phyloP scores from a whole-genome alignment of 2,797 vertebrate species.

The Meriones psammophilus region DNA sequence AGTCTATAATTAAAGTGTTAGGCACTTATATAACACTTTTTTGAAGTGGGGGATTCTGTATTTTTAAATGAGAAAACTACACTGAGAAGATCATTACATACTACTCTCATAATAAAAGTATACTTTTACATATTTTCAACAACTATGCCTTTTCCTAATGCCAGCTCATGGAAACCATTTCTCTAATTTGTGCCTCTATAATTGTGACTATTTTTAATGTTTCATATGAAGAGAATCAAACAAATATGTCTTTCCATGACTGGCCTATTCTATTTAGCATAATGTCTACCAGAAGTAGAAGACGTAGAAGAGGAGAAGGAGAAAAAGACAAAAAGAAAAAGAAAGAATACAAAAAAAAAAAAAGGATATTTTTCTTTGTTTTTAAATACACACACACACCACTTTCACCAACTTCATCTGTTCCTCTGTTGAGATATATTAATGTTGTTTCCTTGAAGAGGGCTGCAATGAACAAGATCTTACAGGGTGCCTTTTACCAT shows the following conservation, averaged over 20 bases:
- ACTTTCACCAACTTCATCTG: background rate
- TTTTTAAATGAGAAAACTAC: too few species aligned
- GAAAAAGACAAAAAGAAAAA: background rate
- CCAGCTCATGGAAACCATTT: background rate
- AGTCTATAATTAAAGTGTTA: background rate
- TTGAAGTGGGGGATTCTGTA: background rate
- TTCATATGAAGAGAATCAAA: background rate
- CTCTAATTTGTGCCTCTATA: background rate
- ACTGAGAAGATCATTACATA: background rate
- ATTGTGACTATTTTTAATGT: background rate
- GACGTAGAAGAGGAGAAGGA: rapidly evolving
- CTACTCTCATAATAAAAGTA: background rate
- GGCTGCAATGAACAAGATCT: background rate
- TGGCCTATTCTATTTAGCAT: background rate
- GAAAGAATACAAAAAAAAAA: background rate
- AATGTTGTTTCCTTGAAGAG: too few species aligned
- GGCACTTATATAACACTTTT: background rate
- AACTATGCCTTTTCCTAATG: background rate
- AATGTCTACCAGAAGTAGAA: background rate
- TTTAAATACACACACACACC: background rate
- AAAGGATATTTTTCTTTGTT: background rate
- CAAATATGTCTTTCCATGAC: background rate
- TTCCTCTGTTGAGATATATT: background rate
- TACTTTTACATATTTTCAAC: background rate
- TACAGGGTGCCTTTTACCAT: background rate